phyloP scores from a whole-genome alignment of 2,113 vertebrate genomes.

The Gambusia holbrooki region DNA sequence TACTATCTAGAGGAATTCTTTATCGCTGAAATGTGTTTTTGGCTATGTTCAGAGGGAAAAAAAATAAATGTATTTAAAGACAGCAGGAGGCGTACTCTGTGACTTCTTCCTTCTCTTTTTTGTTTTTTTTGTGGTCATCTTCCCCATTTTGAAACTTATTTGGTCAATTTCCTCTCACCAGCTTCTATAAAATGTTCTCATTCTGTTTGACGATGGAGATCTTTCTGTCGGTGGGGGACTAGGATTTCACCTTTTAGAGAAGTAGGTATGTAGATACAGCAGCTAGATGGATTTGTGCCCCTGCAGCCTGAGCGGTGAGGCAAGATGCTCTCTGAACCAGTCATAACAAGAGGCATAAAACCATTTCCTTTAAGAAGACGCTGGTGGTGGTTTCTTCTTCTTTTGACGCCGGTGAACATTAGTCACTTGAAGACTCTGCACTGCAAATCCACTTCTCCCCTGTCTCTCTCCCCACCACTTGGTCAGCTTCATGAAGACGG shows the following conservation, averaged over 20 bases:
- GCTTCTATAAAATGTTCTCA: neutral
- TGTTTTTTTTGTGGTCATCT: conserved; percentile 15
- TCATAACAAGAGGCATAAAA: conserved; percentile 35
- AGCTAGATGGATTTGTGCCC: neutral
- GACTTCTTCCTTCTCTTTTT: conserved; percentile 40
- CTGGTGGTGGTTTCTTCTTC: neutral
- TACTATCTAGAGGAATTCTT: conserved; percentile 53
- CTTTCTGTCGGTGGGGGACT: neutral
- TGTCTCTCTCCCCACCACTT: too few species aligned
- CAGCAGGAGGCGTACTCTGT: conserved; percentile 11
- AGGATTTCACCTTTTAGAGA: neutral
- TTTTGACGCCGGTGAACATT: neutral
- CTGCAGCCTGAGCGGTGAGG: conserved; percentile 12
- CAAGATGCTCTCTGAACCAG: conserved; percentile 16
- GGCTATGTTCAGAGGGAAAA: conserved; percentile 53
- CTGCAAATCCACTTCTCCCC: neutral
- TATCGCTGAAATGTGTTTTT: conserved; percentile 68
- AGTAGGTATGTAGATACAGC: neutral
- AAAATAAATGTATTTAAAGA: conserved; percentile 55
- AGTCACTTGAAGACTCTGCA: conserved; percentile 30
- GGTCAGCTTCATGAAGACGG: conserved; percentile 28
- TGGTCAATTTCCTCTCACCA: neutral
- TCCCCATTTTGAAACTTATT: conserved; percentile 52
- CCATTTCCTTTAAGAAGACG: conserved; percentile 60
- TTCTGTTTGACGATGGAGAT: neutral